phyloP scores from a whole-genome alignment of 2,113 vertebrate genomes.

The Gymnarchus niloticus region DNA sequence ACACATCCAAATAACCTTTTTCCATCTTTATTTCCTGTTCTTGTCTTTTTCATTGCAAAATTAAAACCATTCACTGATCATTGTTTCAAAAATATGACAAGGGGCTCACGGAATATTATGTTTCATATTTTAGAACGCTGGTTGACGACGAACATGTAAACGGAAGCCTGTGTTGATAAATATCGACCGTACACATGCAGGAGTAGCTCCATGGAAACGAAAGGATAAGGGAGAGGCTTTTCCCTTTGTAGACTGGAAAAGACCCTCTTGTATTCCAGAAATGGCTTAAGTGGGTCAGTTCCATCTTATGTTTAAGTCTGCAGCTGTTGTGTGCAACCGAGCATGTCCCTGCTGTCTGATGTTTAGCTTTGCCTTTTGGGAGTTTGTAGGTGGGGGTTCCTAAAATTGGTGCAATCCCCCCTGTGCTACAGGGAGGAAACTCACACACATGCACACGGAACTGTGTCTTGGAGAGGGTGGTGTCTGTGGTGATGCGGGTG shows the following conservation, averaged over 20 bases:
- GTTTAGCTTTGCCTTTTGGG: slow-evolving; percentile 21
- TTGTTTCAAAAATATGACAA: neutral
- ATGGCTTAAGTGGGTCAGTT: slow-evolving; percentile 42
- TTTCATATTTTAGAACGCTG: neutral
- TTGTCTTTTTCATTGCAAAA: neutral
- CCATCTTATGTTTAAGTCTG: slow-evolving; percentile 39
- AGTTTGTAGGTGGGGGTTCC: neutral
- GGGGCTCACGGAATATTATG: neutral
- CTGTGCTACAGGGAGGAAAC: neutral
- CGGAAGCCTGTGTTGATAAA: neutral
- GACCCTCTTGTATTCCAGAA: slow-evolving; percentile 38
- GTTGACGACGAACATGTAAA: neutral
- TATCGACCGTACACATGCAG: neutral
- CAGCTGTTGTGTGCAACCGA: slow-evolving; percentile 35
- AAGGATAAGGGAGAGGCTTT: neutral
- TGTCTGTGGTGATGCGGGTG: neutral
- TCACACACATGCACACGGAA: neutral
- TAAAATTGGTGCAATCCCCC: neutral
- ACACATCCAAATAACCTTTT: neutral
- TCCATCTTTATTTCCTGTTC: neutral
- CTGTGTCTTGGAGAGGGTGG: neutral
- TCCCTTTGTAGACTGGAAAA: slow-evolving; percentile 38
- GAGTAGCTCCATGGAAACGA: slow-evolving; percentile 6
- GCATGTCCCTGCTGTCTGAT: slow-evolving; percentile 30
- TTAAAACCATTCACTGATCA: neutral